A percentile compares a stretch with the other conserved stretches of the same genome.
phyloP scores from a whole-genome alignment of 2,888 invertebrate genomes.

The Clanis bilineata region DNA sequence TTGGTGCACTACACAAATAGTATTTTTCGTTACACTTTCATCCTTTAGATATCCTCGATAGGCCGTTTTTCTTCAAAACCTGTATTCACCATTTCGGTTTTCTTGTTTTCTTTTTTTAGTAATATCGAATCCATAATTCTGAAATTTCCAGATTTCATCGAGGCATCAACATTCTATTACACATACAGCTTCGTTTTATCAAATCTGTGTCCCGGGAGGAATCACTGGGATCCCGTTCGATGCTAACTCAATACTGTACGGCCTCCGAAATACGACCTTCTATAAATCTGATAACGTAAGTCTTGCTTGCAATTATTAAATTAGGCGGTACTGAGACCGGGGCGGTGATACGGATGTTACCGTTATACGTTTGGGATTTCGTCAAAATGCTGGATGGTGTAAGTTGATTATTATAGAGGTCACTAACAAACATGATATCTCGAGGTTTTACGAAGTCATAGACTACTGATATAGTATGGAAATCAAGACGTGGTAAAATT shows the following conservation, averaged over 20 bases:
- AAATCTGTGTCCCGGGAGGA: conserved; percentile 2
- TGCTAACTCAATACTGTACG: not conserved
- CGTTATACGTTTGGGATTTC: not conserved
- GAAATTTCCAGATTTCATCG: not conserved
- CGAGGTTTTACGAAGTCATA: no score
- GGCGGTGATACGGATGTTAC: not conserved
- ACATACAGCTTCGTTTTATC: not conserved
- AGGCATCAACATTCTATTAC: not conserved
- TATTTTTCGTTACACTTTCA: no score
- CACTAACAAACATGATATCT: no score
- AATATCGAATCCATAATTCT: not conserved
- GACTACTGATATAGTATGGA: no score
- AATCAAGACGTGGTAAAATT: no score
- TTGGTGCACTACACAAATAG: no score
- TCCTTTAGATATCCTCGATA: no score
- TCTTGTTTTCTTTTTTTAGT: no score
- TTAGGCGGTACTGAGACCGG: conserved; percentile 18
- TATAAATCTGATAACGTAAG: conserved; percentile 19
- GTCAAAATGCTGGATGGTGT: not conserved
- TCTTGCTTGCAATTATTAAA: conserved; percentile 26
- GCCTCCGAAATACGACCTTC: conserved; percentile 12
- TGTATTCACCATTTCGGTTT: no score
- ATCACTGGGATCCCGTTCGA: not conserved
- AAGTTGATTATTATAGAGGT: no score
- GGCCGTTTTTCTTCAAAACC: no score